Evolutionary conservation across 2,888 invertebrate species (phyloP).

Genomic region (Hesperia comma): DNA sequence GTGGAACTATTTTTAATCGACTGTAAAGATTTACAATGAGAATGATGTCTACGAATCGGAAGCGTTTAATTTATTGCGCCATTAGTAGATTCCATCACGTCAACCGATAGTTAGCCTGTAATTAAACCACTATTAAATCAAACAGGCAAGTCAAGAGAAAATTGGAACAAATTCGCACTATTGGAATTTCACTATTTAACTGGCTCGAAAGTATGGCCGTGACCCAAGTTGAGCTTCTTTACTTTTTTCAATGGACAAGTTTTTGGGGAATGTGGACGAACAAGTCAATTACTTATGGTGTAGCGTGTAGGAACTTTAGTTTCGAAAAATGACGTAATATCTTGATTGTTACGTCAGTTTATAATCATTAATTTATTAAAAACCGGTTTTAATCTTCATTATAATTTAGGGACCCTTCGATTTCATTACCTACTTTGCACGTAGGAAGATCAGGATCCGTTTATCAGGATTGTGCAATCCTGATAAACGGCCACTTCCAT

Average conservation of each 20-base stretch:
- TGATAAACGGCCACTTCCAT: not conserved
- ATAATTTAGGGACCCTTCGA: no score
- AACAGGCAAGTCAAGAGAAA: not conserved
- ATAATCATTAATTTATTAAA: no score
- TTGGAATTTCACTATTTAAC: not conserved
- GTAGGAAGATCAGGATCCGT: not conserved
- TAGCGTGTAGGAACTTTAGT: not conserved
- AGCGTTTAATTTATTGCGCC: conserved; percentile 8
- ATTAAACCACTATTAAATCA: conserved; percentile 6
- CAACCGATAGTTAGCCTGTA: not conserved
- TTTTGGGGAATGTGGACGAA: conserved; percentile 13
- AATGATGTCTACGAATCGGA: not conserved
- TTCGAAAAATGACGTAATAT: not conserved
- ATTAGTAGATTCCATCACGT: conserved; percentile 19
- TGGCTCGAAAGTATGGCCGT: not conserved
- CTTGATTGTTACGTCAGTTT: no score
- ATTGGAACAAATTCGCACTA: conserved; percentile 10
- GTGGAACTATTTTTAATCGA: not conserved
- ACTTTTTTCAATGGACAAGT: not conserved
- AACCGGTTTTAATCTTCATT: no score
- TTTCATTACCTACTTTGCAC: no score
- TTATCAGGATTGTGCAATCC: conserved; percentile 13
- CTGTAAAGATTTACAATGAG: not conserved
- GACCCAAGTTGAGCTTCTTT: not conserved
- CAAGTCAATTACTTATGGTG: not conserved